Evolutionary conservation across 2,113 vertebrate genomes (phyloP).

Genomic region (Hymenochirus boettgeri): DNA sequence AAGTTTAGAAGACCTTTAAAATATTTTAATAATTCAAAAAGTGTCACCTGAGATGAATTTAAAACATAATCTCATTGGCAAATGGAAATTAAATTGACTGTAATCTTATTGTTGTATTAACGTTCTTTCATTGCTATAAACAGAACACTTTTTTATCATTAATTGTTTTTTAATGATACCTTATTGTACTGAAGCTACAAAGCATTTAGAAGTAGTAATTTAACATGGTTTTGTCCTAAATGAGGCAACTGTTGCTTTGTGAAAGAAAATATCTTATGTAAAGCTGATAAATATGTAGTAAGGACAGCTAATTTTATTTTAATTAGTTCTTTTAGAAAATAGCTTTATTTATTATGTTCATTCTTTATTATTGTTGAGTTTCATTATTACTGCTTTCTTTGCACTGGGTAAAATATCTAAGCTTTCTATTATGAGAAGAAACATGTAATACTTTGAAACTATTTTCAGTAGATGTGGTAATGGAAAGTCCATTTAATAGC

Average conservation of each 20-base stretch:
- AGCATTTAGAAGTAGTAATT: constrained; percentile 32
- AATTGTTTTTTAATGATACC: constrained; percentile 38
- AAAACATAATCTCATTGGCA: constrained; percentile 5
- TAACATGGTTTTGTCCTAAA: constrained; percentile 33
- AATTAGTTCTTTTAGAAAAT: constrained; percentile 22
- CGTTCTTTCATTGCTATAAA: constrained; percentile 19
- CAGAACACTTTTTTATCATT: constrained; percentile 31
- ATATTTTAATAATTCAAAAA: no score
- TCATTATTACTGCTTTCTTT: background rate
- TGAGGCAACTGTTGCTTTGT: constrained; percentile 32
- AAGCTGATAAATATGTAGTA: constrained; percentile 29
- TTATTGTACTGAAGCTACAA: constrained; percentile 34
- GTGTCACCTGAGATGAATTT: no score
- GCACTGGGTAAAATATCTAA: no score
- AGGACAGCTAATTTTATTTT: constrained; percentile 25
- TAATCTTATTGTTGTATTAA: constrained; percentile 32
- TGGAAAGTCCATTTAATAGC: no score
- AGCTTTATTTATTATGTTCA: background rate
- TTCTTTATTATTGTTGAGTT: background rate
- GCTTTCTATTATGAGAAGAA: background rate
- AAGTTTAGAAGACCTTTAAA: no score
- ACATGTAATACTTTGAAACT: background rate
- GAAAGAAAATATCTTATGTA: constrained; percentile 29
- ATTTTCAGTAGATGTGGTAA: no score
- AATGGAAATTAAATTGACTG: constrained; percentile 22